phyloP scores from a whole-genome alignment of 2,888 invertebrate genomes.

The Drosophila infuscata region DNA sequence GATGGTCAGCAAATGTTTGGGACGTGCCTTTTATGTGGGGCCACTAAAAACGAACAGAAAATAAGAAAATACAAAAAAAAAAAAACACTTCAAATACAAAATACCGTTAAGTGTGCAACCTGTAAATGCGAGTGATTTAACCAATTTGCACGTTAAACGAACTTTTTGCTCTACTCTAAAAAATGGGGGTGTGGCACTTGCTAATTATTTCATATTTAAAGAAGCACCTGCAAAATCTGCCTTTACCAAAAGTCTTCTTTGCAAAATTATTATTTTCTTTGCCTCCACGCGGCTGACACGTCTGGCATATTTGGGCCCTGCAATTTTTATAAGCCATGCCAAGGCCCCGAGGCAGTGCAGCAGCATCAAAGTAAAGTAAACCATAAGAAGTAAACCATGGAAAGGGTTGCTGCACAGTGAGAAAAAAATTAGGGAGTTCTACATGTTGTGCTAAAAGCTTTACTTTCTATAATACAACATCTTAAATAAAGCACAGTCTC shows the following conservation, averaged over 20 bases:
- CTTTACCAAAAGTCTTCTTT: constrained; percentile 2
- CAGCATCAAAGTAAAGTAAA: constrained; percentile 42
- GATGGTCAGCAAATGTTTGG: constrained; percentile 76
- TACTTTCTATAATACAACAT: background rate
- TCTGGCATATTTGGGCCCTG: constrained; percentile 42
- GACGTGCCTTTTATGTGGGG: constrained; percentile 63
- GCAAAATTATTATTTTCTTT: background rate
- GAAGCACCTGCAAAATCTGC: constrained; percentile 10
- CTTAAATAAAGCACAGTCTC: background rate
- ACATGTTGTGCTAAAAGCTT: background rate
- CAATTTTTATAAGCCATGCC: constrained; percentile 58
- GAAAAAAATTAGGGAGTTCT: background rate
- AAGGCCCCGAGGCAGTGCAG: constrained; percentile 36
- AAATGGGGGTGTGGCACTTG: constrained; percentile 11
- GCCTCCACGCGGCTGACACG: constrained; percentile 2
- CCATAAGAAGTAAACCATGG: constrained; percentile 23
- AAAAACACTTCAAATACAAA: background rate
- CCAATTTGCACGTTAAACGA: constrained; percentile 60
- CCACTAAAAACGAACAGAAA: constrained; percentile 41
- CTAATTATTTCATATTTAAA: constrained; percentile 53
- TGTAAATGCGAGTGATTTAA: constrained; percentile 69
- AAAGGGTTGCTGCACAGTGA: constrained; percentile 14
- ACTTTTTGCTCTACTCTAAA: background rate
- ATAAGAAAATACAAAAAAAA: background rate
- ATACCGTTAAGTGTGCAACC: constrained; percentile 72